Conservation (phyloP, 2,113 vertebrate species). For the Furnarius figulus region DNA sequence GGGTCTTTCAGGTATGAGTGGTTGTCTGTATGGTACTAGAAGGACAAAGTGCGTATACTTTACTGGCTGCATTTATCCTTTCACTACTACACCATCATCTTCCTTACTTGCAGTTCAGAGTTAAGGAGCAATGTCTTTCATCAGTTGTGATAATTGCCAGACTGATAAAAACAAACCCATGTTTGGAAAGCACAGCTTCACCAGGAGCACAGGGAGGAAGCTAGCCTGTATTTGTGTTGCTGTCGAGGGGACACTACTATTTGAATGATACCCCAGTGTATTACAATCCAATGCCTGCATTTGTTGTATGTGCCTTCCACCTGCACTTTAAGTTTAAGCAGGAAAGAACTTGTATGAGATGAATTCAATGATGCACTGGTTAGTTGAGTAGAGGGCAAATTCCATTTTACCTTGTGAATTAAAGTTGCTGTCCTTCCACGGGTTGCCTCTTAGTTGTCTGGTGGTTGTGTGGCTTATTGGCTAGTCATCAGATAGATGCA, state of each 20-base stretch:
- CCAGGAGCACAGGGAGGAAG: neutral
- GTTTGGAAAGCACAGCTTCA: neutral
- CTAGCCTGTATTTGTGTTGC: neutral
- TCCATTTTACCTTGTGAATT: neutral
- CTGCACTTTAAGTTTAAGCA: neutral
- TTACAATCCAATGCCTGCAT: neutral
- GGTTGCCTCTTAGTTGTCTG: neutral
- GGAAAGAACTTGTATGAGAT: neutral
- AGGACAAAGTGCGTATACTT: neutral
- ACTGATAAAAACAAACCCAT: neutral
- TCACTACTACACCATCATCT: neutral
- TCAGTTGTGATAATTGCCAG: neutral
- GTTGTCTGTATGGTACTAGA: neutral
- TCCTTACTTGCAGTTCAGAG: neutral
- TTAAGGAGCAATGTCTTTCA: neutral
- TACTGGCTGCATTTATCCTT: neutral
- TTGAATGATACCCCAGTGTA: neutral
- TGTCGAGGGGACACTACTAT: neutral
- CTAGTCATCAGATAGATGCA: neutral
- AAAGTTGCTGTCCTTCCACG: neutral
- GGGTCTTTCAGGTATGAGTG: neutral
- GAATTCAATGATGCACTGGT: neutral
- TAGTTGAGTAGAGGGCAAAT: neutral
- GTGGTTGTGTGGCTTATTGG: neutral
- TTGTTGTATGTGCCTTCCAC: neutral